A percentile compares a stretch with the other conserved stretches of the same genome.
Evolutionary conservation across 2,888 invertebrate species (phyloP).

Genomic region (Myopa tessellatipennis): DNA sequence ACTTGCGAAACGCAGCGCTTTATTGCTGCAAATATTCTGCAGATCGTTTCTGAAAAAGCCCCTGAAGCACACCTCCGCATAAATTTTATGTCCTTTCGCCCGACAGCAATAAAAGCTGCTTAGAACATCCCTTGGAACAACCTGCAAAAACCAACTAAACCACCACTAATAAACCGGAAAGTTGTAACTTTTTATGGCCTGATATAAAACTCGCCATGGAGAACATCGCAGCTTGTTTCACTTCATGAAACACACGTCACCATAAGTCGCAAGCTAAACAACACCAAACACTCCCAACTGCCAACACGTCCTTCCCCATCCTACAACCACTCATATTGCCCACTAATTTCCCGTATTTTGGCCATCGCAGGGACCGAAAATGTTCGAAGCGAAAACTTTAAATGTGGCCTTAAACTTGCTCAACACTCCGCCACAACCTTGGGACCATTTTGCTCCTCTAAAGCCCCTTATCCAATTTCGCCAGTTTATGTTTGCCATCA

Average conservation of each 20-base stretch:
- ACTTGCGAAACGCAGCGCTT: too few relatives aligned
- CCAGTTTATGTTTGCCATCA: not conserved
- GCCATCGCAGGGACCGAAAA: not conserved
- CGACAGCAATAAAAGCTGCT: too few relatives aligned
- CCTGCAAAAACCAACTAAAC: not conserved
- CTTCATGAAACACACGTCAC: conserved; percentile 8
- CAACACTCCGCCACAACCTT: not conserved
- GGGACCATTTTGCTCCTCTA: not conserved
- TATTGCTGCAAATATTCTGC: too few relatives aligned
- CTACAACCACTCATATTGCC: too few relatives aligned
- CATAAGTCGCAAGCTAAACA: conserved; percentile 2
- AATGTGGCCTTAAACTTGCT: not conserved
- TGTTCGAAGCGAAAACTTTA: conserved; percentile 12
- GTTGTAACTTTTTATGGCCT: conserved; percentile 14
- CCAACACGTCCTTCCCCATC: not conserved
- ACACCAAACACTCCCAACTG: not conserved
- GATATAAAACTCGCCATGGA: not conserved
- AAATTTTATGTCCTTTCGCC: too few relatives aligned
- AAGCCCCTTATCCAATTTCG: conserved; percentile 7
- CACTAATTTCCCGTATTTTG: conserved; percentile 11
- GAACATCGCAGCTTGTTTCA: not conserved
- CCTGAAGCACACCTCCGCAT: too few relatives aligned
- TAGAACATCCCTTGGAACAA: not conserved
- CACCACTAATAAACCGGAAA: conserved; percentile 1
- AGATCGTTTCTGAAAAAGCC: too few relatives aligned